Base-by-base conservation (phyloP, 35 echinoderm and acorn worm species). In the Patiria miniata region DNA sequence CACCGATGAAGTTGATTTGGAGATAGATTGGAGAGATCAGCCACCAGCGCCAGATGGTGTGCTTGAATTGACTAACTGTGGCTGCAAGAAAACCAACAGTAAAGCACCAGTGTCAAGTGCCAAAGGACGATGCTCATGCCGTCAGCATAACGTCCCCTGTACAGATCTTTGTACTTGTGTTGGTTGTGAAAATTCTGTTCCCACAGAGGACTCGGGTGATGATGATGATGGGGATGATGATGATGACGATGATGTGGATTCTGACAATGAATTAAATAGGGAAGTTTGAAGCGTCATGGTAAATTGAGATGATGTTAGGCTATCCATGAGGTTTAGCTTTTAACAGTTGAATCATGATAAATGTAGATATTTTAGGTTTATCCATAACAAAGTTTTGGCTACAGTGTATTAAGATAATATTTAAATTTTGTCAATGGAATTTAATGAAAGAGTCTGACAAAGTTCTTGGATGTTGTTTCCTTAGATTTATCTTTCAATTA, bases 141-240 rank as follows among this genome's bases (percentile, higher is more conserved):
- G 36, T 37, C 28, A 39, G 81, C 55, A 51, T 0, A 78, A 55
- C 28, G 50, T 79, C 47, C 18, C 86, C 22, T 88, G 86, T 51
- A 88, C 73, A 80, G 76, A 88, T 36, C 39, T 88, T 12, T 88
- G 86, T 52, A 88, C 78, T 79, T 88, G 86, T 52, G 37, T 39
- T 23, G 86, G 73, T 54, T 88, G 86, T 44, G 61, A 58, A 85
- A 68, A 85, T 85, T 61, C 83, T 21, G 17, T 21, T 32, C 14
- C 52, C 60, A 61, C 52, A 33, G 55, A 17, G n/a, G 1, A 68
- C 58, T 65, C 61, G 6, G n/a, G n/a, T n/a, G n/a, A n/a, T n/a
- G n/a, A n/a, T n/a, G n/a, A n/a, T n/a, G n/a, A n/a, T n/a, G n/a
- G n/a, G n/a, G n/a, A n/a, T n/a, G 83, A 85, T 85, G 83, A 85